A percentile compares a stretch with the other conserved stretches of the same genome.
These are phyloP conservation scores for Cromileptes altivelis DNA, from an alignment of 2,113 vertebrate genomes.

Conservation along the genomic window DNA sequence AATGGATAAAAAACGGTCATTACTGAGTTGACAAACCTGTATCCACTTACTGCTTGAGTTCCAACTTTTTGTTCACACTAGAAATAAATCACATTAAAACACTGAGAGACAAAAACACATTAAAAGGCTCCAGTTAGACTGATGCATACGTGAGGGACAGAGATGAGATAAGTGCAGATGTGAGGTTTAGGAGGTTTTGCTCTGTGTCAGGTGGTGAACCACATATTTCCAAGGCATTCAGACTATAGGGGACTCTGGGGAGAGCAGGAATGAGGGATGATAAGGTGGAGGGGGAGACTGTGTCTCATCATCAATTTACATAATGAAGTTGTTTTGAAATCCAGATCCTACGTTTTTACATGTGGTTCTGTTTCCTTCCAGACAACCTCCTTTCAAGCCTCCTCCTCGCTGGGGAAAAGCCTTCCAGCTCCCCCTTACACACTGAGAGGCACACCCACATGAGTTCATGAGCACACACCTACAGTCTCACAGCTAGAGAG, in stretches of 20 bases:
- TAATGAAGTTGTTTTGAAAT: conserved; percentile 24
- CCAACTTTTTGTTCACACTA: neutral
- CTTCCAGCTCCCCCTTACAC: neutral
- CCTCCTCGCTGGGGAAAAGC: conserved; percentile 24
- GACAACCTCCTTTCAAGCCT: conserved; percentile 18
- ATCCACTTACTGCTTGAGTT: neutral
- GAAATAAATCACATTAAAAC: neutral
- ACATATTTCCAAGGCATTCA: conserved; percentile 2
- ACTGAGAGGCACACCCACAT: conserved; percentile 27
- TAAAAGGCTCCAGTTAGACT: neutral
- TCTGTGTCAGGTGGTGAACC: conserved; percentile 14
- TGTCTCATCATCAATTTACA: conserved; percentile 36
- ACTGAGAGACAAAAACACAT: conserved; percentile 1
- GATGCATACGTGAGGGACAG: neutral
- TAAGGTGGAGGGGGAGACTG: neutral
- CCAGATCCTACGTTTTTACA: conserved; percentile 24
- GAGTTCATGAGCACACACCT: neutral
- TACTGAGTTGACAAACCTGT: neutral
- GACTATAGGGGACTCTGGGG: neutral
- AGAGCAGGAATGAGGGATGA: conserved; percentile 1
- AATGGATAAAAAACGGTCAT: conserved; percentile 19
- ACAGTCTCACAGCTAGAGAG: conserved; percentile 9
- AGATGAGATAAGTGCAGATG: neutral
- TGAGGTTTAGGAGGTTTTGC: conserved; percentile 7
- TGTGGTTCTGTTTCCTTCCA: conserved; percentile 38